phyloP scores from a whole-genome alignment of 1,140 invertebrate species.

The Drosophila sturtevanti region DNA sequence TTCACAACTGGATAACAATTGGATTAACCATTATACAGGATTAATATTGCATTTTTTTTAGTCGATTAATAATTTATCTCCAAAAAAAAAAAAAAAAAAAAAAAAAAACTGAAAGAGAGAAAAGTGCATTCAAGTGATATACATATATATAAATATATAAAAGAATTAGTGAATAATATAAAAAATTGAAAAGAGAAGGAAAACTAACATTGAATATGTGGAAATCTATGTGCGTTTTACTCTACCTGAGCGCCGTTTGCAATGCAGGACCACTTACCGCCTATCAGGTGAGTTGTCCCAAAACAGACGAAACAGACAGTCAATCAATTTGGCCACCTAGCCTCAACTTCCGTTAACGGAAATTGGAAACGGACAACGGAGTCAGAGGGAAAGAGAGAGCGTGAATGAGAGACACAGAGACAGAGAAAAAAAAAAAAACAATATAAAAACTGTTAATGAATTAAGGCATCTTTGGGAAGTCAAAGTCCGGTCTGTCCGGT shows the following conservation, averaged over 20 bases:
- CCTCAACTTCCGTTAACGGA: slow-evolving; percentile 63
- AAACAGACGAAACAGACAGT: background rate
- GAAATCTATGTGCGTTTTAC: slow-evolving; percentile 47
- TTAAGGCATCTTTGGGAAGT: slow-evolving; percentile 20
- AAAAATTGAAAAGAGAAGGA: slow-evolving; percentile 21
- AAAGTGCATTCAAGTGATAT: slow-evolving; percentile 30
- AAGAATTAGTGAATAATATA: slow-evolving; percentile 33
- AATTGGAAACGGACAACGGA: slow-evolving; percentile 54
- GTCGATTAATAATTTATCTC: too few relatives aligned
- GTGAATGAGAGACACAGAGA: background rate
- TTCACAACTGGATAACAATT: slow-evolving; percentile 55
- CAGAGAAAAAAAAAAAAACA: background rate
- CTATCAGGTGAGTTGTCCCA: slow-evolving; percentile 62
- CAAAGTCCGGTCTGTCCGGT: background rate
- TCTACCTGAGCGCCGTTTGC: slow-evolving; percentile 59
- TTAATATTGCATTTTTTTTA: background rate
- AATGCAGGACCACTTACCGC: slow-evolving; percentile 59
- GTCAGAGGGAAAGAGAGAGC: too few relatives aligned
- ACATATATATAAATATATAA: background rate
- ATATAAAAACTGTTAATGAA: slow-evolving; percentile 66
- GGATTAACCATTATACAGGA: slow-evolving; percentile 46
- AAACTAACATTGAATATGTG: slow-evolving; percentile 51
- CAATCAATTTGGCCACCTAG: slow-evolving; percentile 41
- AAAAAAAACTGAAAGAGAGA: background rate
- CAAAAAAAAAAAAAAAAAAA: slow-evolving; percentile 1